Evolutionary conservation across 1,140 invertebrate genomes (phyloP).

Genomic region (silkworm (Bombyx mori)): DNA sequence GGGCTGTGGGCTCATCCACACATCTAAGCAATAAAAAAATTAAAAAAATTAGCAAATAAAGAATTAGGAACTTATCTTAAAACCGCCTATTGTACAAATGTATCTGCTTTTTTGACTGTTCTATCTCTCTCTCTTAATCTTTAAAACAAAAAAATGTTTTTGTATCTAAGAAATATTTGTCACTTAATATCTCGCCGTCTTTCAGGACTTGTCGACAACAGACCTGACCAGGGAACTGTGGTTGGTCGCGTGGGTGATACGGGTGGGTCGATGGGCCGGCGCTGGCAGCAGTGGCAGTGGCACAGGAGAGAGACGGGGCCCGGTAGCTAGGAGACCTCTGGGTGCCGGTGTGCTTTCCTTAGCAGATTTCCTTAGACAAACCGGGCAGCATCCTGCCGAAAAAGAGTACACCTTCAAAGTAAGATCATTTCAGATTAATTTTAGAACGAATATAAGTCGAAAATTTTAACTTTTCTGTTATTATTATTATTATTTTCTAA

Average conservation of each 20-base stretch:
- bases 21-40: no score
- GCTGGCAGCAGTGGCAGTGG: conserved; percentile 83
- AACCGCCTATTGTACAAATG: no score
- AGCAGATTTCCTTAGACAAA: conserved; percentile 73
- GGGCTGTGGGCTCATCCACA: no score
- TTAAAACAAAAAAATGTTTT: no score
- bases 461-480: no score
- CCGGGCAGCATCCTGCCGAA: conserved; percentile 75
- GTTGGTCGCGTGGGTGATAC: conserved; percentile 89
- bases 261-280: conserved; percentile 89
- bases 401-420: conserved; percentile 78
- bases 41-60: no score
- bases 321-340: conserved; percentile 78
- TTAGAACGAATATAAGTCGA: background rate
- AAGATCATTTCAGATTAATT: background rate
- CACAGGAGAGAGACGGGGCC: conserved; percentile 65
- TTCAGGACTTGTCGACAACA: conserved; percentile 79
- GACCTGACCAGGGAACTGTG: conserved; percentile 88
- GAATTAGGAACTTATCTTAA: no score
- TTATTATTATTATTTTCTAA: no score
- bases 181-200: background rate
- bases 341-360: conserved; percentile 86
- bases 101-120: no score
- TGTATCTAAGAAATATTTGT: no score
- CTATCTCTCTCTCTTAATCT: no score